Percentiles rank a stretch among this genome's conserved stretches.
Conservation (phyloP, 2,888 invertebrate genomes). For the Conomelus anceps region DNA sequence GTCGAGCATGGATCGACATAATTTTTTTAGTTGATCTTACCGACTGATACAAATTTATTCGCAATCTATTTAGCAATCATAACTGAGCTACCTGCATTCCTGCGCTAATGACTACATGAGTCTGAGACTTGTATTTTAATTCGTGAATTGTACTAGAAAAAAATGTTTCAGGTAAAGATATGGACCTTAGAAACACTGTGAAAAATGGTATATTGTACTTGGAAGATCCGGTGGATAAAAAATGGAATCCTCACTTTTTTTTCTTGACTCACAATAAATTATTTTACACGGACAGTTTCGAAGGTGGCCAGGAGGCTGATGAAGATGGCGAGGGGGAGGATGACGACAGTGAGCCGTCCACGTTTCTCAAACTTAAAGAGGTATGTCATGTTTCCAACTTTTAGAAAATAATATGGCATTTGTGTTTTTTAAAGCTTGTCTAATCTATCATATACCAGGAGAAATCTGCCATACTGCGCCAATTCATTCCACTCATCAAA, state of each 20-base stretch:
- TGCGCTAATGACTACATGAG: no score
- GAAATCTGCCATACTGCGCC: no score
- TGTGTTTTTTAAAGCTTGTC: no score
- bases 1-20: no score
- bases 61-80: no score
- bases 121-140: no score
- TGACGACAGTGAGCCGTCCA: constrained; percentile 38
- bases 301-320: constrained; percentile 46
- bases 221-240: constrained; percentile 81
- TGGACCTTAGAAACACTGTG: constrained; percentile 72
- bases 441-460: no score
- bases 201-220: constrained; percentile 85
- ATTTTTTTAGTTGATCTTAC: no score
- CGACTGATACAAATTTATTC: no score
- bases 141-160: neutral
- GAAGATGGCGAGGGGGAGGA: constrained; percentile 48
- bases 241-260: constrained; percentile 92
- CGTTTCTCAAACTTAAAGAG: constrained; percentile 50
- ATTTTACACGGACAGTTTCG: constrained; percentile 72
- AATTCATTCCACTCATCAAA: no score
- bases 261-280: constrained; percentile 82
- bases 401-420: no score
- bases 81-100: no score
- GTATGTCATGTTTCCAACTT: constrained; percentile 27
- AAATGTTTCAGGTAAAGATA: constrained; percentile 49